These are phyloP conservation scores for Bothrops jararaca DNA, from an alignment of 2,113 vertebrate genomes.

Conservation along the genomic window DNA sequence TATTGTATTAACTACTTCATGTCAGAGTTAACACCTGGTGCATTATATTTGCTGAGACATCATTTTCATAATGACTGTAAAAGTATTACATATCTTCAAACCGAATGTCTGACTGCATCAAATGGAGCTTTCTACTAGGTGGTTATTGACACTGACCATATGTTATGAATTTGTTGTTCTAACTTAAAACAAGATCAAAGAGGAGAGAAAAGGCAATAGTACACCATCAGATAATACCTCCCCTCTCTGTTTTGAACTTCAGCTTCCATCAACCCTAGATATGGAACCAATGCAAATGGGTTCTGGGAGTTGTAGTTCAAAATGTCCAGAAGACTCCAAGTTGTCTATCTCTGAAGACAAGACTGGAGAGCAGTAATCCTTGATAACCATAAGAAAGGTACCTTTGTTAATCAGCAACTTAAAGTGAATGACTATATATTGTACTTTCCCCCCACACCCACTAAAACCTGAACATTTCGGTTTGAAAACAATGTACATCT, in stretches of 20 bases:
- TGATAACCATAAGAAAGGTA: background rate
- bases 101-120: background rate
- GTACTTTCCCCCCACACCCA: background rate
- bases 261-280: background rate
- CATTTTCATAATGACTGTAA: background rate
- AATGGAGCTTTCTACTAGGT: background rate
- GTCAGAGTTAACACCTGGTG: background rate
- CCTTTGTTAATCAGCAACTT: background rate
- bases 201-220: slow-evolving; percentile 9
- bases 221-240: background rate
- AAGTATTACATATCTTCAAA: background rate
- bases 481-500: slow-evolving; percentile 5
- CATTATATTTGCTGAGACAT: background rate
- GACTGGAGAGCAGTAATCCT: background rate
- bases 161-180: slow-evolving; percentile 26
- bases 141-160: slow-evolving; percentile 8
- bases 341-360: background rate
- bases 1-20: too few species aligned
- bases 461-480: background rate
- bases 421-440: background rate
- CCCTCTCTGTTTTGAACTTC: background rate
- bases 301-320: background rate
- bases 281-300: background rate
- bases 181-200: slow-evolving; percentile 29
- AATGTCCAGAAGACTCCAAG: slow-evolving; percentile 4